phyloP scores from a whole-genome alignment of 2,888 invertebrate species.

The Eustalomyia histrio region DNA sequence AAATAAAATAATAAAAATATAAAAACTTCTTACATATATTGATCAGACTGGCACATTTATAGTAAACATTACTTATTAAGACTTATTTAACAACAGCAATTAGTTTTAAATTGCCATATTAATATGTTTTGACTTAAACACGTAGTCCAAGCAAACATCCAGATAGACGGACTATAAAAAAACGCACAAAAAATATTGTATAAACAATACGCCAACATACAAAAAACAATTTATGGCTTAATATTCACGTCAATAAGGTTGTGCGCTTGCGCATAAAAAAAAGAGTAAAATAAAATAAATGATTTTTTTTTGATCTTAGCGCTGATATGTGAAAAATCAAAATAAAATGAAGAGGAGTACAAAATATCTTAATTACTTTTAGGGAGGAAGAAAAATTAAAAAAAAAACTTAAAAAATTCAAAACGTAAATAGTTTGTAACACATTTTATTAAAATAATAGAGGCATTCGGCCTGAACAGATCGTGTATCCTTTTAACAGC shows the following conservation, averaged over 20 bases:
- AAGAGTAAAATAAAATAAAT: constrained; percentile 51
- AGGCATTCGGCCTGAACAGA: too few species aligned
- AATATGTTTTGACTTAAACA: constrained; percentile 62
- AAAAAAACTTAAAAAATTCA: background rate
- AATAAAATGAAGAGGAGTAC: constrained; percentile 56
- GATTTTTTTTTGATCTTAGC: constrained; percentile 57
- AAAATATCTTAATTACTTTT: constrained; percentile 59
- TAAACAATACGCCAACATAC: constrained; percentile 5
- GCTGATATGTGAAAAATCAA: constrained; percentile 55
- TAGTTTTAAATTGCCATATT: constrained; percentile 66
- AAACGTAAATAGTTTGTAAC: too few species aligned
- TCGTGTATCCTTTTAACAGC: too few species aligned
- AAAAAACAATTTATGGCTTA: constrained; percentile 59
- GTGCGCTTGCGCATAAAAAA: constrained; percentile 64
- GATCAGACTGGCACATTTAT: constrained; percentile 42
- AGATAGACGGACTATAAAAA: constrained; percentile 9
- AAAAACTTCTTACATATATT: constrained; percentile 6
- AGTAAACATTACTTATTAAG: constrained; percentile 64
- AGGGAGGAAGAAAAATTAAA: background rate
- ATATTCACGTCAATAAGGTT: constrained; percentile 63
- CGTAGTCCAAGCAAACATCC: constrained; percentile 33
- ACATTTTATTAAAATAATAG: too few species aligned
- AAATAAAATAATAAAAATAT: background rate
- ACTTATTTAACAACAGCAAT: constrained; percentile 65
- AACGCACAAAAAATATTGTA: constrained; percentile 12